These are phyloP conservation scores for Kradibia gibbosae DNA, from an alignment of 1,140 invertebrate genomes.

Conservation along the genomic window DNA sequence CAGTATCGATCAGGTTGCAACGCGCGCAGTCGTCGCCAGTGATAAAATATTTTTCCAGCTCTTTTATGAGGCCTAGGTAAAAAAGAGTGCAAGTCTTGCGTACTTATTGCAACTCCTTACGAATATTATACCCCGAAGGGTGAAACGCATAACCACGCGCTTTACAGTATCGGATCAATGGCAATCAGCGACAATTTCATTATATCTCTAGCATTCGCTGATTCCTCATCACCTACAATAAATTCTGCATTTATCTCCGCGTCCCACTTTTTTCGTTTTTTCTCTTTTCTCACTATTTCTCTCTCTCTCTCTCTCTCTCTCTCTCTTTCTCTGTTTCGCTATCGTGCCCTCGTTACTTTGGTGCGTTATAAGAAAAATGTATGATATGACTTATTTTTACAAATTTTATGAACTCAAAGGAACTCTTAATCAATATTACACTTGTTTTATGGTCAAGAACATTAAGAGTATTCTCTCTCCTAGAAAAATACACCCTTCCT, in stretches of 20 bases:
- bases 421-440: conserved; percentile 40
- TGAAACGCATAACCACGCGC: neutral
- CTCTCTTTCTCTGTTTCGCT: neutral
- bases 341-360: neutral
- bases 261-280: too few relatives aligned
- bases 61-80: conserved; percentile 30
- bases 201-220: conserved; percentile 5
- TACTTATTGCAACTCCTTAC: neutral
- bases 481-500: neutral
- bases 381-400: conserved; percentile 18
- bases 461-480: neutral
- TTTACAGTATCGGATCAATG: conserved; percentile 41
- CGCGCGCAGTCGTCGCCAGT: conserved; percentile 18
- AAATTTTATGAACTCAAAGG: conserved; percentile 36
- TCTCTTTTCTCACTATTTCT: neutral
- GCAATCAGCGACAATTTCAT: conserved; percentile 46
- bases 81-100: conserved; percentile 10
- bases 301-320: neutral
- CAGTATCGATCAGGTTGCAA: conserved; percentile 32
- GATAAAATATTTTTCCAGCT: conserved; percentile 46
- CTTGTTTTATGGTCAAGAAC: conserved; percentile 32
- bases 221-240: conserved; percentile 39
- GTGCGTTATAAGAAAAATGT: conserved; percentile 26
- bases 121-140: conserved; percentile 15
- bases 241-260: neutral